Evolutionary conservation across 1,140 invertebrate species (phyloP).

Genomic region (Contarinia nasturtii): DNA sequence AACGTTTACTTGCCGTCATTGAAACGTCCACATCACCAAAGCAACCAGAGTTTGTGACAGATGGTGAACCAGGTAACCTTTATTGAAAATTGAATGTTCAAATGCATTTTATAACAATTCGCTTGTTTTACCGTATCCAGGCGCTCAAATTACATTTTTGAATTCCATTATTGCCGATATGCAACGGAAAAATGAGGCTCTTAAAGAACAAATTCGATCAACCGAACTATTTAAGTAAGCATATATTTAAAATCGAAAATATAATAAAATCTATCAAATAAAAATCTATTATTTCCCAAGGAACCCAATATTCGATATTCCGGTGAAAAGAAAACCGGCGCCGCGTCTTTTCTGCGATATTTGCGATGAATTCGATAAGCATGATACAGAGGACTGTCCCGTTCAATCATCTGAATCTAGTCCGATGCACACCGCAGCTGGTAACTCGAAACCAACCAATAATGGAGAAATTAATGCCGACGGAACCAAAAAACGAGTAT

Average conservation of each 20-base stretch:
- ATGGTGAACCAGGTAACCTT: background rate
- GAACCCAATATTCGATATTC: conserved; percentile 13
- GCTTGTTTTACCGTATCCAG: too few species aligned
- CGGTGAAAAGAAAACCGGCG: conserved; percentile 26
- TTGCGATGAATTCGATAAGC: conserved; percentile 88
- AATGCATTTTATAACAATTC: too few species aligned
- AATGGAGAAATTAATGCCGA: conserved; percentile 20
- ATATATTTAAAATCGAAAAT: background rate
- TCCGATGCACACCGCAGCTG: conserved; percentile 23
- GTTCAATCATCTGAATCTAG: conserved; percentile 48
- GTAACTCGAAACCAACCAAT: conserved; percentile 10
- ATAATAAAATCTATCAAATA: background rate
- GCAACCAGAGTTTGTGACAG: background rate
- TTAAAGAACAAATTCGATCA: conserved; percentile 16
- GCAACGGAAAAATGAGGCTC: conserved; percentile 76
- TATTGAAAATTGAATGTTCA: too few species aligned
- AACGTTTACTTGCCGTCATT: background rate
- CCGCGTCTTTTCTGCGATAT: conserved; percentile 91
- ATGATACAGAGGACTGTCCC: conserved; percentile 95
- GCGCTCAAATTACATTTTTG: conserved; percentile 76
- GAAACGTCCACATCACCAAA: conserved; percentile 26
- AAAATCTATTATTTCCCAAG: conserved; percentile 8
- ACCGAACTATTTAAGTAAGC: background rate
- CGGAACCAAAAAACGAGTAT: conserved; percentile 25
- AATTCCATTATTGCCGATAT: conserved; percentile 94